Conservation (phyloP, 1,140 invertebrate species). For the Zaprionus nigranus region DNA sequence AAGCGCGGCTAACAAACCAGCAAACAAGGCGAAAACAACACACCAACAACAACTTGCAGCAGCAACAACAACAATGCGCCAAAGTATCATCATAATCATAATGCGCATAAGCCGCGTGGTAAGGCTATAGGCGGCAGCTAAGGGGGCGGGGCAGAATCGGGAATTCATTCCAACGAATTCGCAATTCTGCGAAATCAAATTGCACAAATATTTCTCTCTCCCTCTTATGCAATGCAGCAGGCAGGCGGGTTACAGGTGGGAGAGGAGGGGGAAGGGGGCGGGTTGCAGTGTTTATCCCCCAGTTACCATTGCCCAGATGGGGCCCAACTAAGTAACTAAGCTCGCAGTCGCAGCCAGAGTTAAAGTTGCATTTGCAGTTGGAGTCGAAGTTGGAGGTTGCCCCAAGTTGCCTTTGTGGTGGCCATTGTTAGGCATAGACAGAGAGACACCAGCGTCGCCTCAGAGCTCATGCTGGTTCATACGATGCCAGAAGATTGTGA, state of each 20-base stretch:
- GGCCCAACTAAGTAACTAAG: constrained; percentile 73
- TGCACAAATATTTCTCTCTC: constrained; percentile 80
- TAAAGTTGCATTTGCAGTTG: constrained; percentile 22
- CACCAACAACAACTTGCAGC: constrained; percentile 53
- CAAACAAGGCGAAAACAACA: constrained; percentile 82
- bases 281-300: no score
- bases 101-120: constrained; percentile 74
- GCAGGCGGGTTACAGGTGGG: constrained; percentile 14
- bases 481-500: constrained; percentile 10
- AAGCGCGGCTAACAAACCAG: constrained; percentile 79
- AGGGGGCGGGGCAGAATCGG: constrained; percentile 31
- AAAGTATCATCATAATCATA: constrained; percentile 80
- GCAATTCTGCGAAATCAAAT: constrained; percentile 84
- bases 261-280: neutral
- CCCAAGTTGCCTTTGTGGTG: constrained; percentile 54
- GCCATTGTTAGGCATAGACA: constrained; percentile 79
- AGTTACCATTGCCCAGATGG: constrained; percentile 56
- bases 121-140: constrained; percentile 17
- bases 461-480: constrained; percentile 47
- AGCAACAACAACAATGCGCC: constrained; percentile 25
- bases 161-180: constrained; percentile 83
- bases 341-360: constrained; percentile 11
- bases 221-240: constrained; percentile 62
- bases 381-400: constrained; percentile 35
- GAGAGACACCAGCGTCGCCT: constrained; percentile 54